Evolutionary conservation across 2,113 vertebrate genomes (phyloP).

Genomic region (Amia ocellicauda): DNA sequence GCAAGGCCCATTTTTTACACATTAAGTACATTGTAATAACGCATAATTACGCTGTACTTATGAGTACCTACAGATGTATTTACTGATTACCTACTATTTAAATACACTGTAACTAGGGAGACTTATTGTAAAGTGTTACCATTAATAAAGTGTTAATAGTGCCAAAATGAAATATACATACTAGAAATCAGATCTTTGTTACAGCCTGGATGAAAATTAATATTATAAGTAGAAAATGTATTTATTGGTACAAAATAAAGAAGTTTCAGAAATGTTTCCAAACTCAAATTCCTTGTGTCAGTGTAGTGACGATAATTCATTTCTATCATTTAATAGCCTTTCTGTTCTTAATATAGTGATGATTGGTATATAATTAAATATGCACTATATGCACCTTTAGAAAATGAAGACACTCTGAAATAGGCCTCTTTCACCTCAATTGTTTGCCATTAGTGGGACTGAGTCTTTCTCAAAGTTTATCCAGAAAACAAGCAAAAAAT

Average conservation of each 20-base stretch:
- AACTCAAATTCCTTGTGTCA: no score
- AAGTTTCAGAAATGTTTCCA: conserved; percentile 35
- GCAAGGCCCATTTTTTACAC: no score
- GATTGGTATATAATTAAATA: conserved; percentile 20
- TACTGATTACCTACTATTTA: no score
- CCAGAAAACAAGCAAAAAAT: no score
- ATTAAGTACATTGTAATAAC: no score
- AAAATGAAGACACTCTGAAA: neutral
- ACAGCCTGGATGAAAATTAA: neutral
- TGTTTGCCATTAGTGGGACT: no score
- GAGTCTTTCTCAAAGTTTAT: no score
- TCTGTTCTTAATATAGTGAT: conserved; percentile 30
- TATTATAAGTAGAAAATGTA: conserved; percentile 34
- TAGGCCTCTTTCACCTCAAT: neutral
- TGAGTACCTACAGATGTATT: conserved; percentile 30
- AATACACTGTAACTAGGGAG: no score
- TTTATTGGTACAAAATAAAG: conserved; percentile 5
- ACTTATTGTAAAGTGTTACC: no score
- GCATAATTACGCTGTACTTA: conserved; percentile 28
- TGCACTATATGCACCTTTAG: conserved; percentile 22
- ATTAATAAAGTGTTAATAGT: no score
- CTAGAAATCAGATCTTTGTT: conserved; percentile 9
- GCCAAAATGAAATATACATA: conserved; percentile 22
- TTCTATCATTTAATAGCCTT: conserved; percentile 26
- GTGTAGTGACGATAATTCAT: conserved; percentile 13